These are phyloP conservation scores for Raja brachyura DNA, from an alignment of 2,113 vertebrate genomes.

Conservation along the genomic window DNA sequence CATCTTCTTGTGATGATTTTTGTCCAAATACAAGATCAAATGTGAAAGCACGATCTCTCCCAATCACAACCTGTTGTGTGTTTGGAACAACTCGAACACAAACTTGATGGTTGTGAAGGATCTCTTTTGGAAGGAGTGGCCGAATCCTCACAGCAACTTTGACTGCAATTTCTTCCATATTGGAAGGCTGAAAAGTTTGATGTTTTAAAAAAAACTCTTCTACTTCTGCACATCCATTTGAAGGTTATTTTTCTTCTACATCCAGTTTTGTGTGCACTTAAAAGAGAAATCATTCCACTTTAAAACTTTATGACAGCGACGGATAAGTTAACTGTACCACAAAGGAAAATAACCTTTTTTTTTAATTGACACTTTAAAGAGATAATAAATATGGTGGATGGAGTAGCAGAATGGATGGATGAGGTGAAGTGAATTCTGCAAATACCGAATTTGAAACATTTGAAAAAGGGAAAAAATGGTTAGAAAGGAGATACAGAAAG, in stretches of 20 bases:
- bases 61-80: slow-evolving; percentile 68
- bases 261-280: neutral
- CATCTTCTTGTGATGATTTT: slow-evolving; percentile 66
- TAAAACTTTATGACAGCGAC: neutral
- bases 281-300: neutral
- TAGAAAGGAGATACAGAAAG: neutral
- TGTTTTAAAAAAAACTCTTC: neutral
- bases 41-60: slow-evolving; percentile 67
- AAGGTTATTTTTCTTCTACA: neutral
- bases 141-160: slow-evolving; percentile 81
- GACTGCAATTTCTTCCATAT: slow-evolving; percentile 70
- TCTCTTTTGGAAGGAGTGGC: slow-evolving; percentile 75
- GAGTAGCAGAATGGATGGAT: too few relatives aligned
- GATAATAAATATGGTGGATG: neutral
- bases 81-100: slow-evolving; percentile 70
- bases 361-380: neutral
- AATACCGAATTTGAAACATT: neutral
- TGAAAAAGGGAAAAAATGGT: too few relatives aligned
- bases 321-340: neutral
- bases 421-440: neutral
- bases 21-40: slow-evolving; percentile 84
- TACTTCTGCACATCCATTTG: neutral
- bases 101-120: slow-evolving; percentile 69
- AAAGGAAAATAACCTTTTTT: neutral
- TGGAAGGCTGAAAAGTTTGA: neutral